Base-by-base conservation (phyloP, 2,888 invertebrate genomes). In the Ligdia adustata region DNA sequence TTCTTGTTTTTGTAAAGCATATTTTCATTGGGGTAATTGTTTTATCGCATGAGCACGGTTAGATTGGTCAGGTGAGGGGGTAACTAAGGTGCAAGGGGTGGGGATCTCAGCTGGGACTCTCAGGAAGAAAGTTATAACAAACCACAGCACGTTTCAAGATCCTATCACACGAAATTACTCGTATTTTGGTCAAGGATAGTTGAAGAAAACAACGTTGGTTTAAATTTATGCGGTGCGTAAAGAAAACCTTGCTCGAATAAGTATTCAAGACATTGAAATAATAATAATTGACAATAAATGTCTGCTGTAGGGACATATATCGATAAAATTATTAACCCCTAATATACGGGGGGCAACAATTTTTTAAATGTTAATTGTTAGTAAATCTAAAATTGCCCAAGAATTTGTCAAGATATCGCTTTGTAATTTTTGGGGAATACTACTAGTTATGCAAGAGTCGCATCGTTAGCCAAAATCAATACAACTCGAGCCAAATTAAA, bases 41-140 rank as follows among this genome's bases (percentile, higher is more conserved):
- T 90, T 90, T 88, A 89, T 90, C 84, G 89, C 89, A 89, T 90
- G 89, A 82, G 81, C 71, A 70, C 70, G 64, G 75, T 69, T 66
- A 71, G 74, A 69, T 56, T 74, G 76, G 78, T 70, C 74, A 79
- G 75, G 69, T 65, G 51, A 55, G 45, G 62, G 53, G 64, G 50
- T 29, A 55, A 22, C 14, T 37, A 50, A 9, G 40, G 34, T 33
- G 20, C 46, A 43, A 55, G 48, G 61, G 57, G 50, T 46, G 29
- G 55, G 46, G 52, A 61, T 69, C 73, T 66, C 75, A 81, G 79
- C 75, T 76, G 78, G 76, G 80, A 72, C 66, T 54, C 61, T 51
- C 60, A 69, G 74, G 73, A 81, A 79, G 82, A 80, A 84, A 81
- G 71, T 79, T 78, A 81, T 81, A 79, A 79, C 79, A 81, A 82